Evolutionary conservation across 2,113 vertebrate genomes (phyloP), one percentile per base, ranked within the genome.

Genomic region (Menura novaehollandiae): DNA sequence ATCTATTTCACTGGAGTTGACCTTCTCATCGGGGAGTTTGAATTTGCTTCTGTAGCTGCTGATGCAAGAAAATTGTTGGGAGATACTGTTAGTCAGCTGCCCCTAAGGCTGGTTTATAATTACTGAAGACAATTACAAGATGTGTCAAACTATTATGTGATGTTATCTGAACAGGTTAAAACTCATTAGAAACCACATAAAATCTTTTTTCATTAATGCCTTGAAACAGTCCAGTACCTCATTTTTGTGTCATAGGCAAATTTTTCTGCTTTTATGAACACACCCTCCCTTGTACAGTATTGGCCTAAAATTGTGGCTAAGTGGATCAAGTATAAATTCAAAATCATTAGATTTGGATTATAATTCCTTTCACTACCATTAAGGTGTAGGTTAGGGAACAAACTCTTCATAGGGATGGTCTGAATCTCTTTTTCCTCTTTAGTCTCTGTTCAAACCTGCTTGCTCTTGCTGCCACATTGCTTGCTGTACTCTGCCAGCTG

Each of bases 141-240:
- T 78, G 94, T 72, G 60, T 86, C 91, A 92, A 94, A 88, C 66
- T 84, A 62, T 81, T 91, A 75, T 20, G n/a, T 90, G 95, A 79
- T 95, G 76, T 72, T 93, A 96, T 84, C 77, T 91, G 68, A 93
- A 53, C 96, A 97, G 88, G 96, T 95, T 94, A 87, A 96, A 95
- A 96, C 96, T 84, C 92, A 96, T 95, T 93, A 91, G 82, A 96
- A 96, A 95, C 92, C 92, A 96, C 96, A 95, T 91, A 37, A 96
- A 96, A 88, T 52, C 32, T 20, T 72, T 58, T 59, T 92, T 87
- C 83, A 75, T 92, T 90, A 92, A 78, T 89, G 44, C n/a, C 23
- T 26, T 81, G 24, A 86, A 96, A 74, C 47, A 86, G 64, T 58
- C 63, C 43, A 53, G 64, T 74, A 56, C 44, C 41, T 75, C 44